Evolutionary conservation across 37 sponge, comb jelly and placozoan genomes (phyloP).

Genomic region (Beroe forskalii): DNA sequence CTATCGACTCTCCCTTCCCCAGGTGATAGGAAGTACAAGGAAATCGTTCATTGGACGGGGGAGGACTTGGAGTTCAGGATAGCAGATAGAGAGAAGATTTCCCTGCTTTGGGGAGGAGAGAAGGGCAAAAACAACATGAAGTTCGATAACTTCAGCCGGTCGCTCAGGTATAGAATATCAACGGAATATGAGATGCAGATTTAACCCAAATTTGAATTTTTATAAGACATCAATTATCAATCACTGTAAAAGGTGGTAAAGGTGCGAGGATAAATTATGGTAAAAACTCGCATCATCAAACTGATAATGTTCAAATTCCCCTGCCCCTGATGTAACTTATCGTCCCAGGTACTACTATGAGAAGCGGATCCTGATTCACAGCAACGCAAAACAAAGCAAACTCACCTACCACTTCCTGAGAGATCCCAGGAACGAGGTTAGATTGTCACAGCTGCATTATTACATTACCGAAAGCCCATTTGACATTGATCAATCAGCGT

Average conservation of each 20-base stretch:
- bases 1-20: too few relatives aligned
- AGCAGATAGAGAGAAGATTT: conserved; percentile 17
- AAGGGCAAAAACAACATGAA: conserved; percentile 21
- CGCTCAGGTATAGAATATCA: conserved; percentile 1
- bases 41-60: conserved; percentile 20
- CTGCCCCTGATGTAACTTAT: too few relatives aligned
- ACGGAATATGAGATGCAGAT: too few relatives aligned
- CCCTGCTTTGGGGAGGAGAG: background rate
- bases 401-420: conserved; percentile 55
- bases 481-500: too few relatives aligned
- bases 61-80: conserved; percentile 53
- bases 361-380: conserved; percentile 49
- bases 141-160: conserved; percentile 43
- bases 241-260: too few relatives aligned
- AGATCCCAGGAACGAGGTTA: background rate
- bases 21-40: background rate
- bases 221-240: too few relatives aligned
- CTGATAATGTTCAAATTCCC: too few relatives aligned
- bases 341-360: conserved; percentile 27
- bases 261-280: too few relatives aligned
- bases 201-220: too few relatives aligned
- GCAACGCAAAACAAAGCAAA: background rate
- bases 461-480: too few relatives aligned
- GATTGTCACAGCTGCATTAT: too few relatives aligned
- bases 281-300: too few relatives aligned